Evolutionary conservation across 1,140 invertebrate genomes (phyloP).

Genomic region (Sinella curviseta): DNA sequence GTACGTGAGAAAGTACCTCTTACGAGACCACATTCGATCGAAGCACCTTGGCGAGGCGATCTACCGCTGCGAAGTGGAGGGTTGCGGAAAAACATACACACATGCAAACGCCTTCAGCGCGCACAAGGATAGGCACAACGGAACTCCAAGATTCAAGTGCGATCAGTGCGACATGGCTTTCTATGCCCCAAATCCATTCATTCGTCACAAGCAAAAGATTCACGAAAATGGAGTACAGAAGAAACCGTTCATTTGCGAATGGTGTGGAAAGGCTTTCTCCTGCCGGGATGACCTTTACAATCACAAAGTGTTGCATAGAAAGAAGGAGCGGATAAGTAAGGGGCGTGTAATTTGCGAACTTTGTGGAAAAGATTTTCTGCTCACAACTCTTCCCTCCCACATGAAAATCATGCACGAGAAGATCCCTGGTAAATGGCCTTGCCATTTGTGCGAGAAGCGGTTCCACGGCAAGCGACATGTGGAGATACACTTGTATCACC

Average conservation of each 20-base stretch:
- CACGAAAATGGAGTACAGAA: background rate
- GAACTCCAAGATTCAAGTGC: background rate
- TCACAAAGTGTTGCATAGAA: no score
- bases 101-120: background rate
- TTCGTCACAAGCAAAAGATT: background rate
- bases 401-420: background rate
- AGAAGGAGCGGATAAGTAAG: no score
- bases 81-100: background rate
- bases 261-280: background rate
- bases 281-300: background rate
- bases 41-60: background rate
- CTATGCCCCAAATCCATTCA: background rate
- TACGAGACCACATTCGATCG: background rate
- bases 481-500: no score
- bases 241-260: background rate
- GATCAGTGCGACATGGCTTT: background rate
- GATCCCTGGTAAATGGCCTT: background rate
- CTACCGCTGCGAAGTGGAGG: background rate
- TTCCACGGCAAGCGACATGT: background rate
- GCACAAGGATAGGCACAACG: background rate
- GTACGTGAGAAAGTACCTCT: background rate
- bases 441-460: background rate
- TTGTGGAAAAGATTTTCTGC: no score
- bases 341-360: no score
- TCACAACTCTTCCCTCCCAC: background rate